Evolutionary conservation across 2,888 invertebrate genomes (phyloP).

Genomic region (Drosophila nr. perissopoda): DNA sequence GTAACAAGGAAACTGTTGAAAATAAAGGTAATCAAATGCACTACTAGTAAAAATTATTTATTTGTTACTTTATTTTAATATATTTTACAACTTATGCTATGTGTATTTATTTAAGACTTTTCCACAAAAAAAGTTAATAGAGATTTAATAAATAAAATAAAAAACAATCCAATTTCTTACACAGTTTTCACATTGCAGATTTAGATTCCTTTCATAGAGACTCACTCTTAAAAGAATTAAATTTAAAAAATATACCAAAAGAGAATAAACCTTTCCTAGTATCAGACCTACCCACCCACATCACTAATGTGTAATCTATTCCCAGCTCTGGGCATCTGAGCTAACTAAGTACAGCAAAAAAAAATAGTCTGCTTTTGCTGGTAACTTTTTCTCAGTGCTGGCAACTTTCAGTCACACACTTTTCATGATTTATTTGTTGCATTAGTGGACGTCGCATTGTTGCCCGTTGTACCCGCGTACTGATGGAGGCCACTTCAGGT

Average conservation of each 20-base stretch:
- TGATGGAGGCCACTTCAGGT: constrained; percentile 40
- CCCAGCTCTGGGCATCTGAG: not conserved
- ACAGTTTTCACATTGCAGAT: not conserved
- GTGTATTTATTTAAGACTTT: too few species aligned
- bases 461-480: constrained; percentile 24
- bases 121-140: too few species aligned
- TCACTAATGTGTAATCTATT: not conserved
- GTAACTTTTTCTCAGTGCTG: constrained; percentile 4
- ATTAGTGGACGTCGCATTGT: constrained; percentile 48
- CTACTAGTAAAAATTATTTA: not conserved
- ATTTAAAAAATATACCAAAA: not conserved
- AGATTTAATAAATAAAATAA: not conserved
- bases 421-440: constrained; percentile 66
- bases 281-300: not conserved
- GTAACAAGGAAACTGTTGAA: not conserved
- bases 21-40: not conserved
- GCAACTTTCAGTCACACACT: constrained; percentile 29
- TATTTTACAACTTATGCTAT: not conserved
- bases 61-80: not conserved
- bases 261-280: not conserved
- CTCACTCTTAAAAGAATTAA: too few species aligned
- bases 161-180: not conserved
- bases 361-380: not conserved
- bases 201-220: not conserved
- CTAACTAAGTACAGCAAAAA: constrained; percentile 3